phyloP scores from a whole-genome alignment of 2,797 vertebrate genomes.

The Apodemus agrarius region DNA sequence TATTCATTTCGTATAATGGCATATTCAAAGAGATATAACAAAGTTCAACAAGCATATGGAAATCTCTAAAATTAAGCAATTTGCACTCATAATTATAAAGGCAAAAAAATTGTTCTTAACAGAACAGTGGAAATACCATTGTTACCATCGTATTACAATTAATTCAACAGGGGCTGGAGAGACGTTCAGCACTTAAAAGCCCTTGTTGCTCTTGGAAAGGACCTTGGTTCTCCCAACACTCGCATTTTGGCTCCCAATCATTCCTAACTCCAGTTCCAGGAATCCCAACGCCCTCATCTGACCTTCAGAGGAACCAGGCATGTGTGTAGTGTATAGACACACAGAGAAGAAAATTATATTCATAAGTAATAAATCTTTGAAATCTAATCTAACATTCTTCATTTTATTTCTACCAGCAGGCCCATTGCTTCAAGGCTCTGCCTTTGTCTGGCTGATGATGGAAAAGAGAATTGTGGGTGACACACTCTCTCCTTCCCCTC shows the following conservation, averaged over 20 bases:
- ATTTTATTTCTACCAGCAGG: too few species aligned
- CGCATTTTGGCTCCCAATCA: not conserved
- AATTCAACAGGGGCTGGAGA: not conserved
- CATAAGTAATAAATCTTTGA: not conserved
- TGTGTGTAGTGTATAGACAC: not conserved
- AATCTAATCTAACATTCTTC: not conserved
- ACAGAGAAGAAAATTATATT: not conserved
- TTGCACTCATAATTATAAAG: not conserved
- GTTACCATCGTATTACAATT: not conserved
- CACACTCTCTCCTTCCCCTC: too few species aligned
- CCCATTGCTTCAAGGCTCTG: accelerated
- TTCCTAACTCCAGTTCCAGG: not conserved
- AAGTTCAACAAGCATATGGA: not conserved
- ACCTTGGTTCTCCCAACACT: not conserved
- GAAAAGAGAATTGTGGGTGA: too few species aligned
- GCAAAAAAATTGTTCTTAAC: not conserved
- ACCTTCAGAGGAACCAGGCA: not conserved
- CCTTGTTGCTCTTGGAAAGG: not conserved
- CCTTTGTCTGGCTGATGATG: not conserved
- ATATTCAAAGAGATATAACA: not conserved
- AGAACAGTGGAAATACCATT: not conserved
- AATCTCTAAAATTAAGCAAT: not conserved
- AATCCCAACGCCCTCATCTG: not conserved
- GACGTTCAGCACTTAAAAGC: not conserved
- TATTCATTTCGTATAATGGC: not conserved